Conservation (phyloP, 2,888 invertebrate species). For the Ectemnius lituratus region DNA sequence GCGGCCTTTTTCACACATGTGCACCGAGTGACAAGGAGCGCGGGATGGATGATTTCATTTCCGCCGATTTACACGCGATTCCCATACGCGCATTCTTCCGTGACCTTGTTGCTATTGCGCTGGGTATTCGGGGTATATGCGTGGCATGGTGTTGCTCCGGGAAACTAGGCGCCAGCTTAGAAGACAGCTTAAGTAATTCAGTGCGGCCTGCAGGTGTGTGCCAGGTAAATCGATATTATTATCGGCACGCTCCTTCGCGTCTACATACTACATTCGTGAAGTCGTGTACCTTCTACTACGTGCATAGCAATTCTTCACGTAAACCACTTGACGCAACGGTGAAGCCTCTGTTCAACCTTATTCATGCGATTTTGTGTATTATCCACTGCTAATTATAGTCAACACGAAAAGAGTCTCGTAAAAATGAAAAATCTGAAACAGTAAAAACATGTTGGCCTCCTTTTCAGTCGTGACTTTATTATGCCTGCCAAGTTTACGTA, state of each 20-base stretch:
- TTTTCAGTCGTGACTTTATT: too few relatives aligned
- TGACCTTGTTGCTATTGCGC: slow-evolving; percentile 23
- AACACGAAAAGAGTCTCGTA: too few relatives aligned
- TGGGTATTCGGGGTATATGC: slow-evolving; percentile 5
- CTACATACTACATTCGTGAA: slow-evolving; percentile 2
- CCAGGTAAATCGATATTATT: slow-evolving; percentile 66
- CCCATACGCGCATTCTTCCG: slow-evolving; percentile 18
- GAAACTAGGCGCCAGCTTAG: slow-evolving; percentile 32
- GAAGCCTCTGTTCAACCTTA: too few relatives aligned
- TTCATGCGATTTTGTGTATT: too few relatives aligned
- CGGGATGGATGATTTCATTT: slow-evolving; percentile 30
- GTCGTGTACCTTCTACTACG: slow-evolving; percentile 18
- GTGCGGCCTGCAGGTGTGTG: slow-evolving; percentile 57
- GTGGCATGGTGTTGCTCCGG: slow-evolving; percentile 25
- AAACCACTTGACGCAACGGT: background rate
- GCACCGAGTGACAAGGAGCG: slow-evolving; percentile 35
- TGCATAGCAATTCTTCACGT: slow-evolving; percentile 17
- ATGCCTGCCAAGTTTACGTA: too few relatives aligned
- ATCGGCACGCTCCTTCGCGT: slow-evolving; percentile 49
- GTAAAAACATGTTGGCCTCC: too few relatives aligned
- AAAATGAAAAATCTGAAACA: too few relatives aligned
- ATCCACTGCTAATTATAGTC: too few relatives aligned
- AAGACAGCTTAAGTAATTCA: slow-evolving; percentile 55
- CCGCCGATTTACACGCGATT: slow-evolving; percentile 13
- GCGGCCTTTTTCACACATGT: slow-evolving; percentile 21